These are phyloP conservation scores for Teleiodes luculella DNA, from an alignment of 2,888 invertebrate genomes.

Conservation along the genomic window DNA sequence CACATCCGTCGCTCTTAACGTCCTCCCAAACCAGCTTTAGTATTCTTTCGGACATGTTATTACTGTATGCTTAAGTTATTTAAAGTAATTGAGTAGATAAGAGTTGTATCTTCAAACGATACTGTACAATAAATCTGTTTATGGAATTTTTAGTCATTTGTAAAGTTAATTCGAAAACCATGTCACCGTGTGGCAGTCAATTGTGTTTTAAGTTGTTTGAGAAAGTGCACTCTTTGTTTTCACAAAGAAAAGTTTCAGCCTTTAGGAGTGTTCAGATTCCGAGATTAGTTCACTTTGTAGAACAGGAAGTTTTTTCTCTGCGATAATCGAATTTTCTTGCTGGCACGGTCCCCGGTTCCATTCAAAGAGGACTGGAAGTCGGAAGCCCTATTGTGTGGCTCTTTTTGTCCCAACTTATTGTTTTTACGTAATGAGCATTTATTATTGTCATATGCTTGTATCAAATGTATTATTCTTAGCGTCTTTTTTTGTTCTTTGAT, in stretches of 20 bases:
- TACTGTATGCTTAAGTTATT: conserved; percentile 55
- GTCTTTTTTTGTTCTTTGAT: not conserved
- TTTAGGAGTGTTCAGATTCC: conserved; percentile 51
- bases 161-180: conserved; percentile 46
- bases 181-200: conserved; percentile 36
- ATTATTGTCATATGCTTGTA: conserved; percentile 1
- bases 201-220: conserved; percentile 46
- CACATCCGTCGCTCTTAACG: conserved; percentile 46
- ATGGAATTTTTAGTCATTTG: conserved; percentile 38
- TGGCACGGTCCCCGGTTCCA: conserved; percentile 24
- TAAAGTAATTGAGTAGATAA: conserved; percentile 62
- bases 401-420: conserved; percentile 11
- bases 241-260: conserved; percentile 47
- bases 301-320: conserved; percentile 48
- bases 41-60: conserved; percentile 36
- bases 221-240: conserved; percentile 47
- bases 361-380: conserved; percentile 11
- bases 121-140: conserved; percentile 46
- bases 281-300: conserved; percentile 58
- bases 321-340: conserved; percentile 42
- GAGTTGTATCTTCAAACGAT: conserved; percentile 41
- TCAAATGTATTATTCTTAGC: not conserved
- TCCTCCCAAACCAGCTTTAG: conserved; percentile 36
- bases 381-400: conserved; percentile 4
- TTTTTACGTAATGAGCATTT: conserved; percentile 7